Percentiles rank a stretch among this genome's conserved stretches.
phyloP scores from a whole-genome alignment of 2,113 vertebrate genomes.

The Brachyhypopomus occidentalis region DNA sequence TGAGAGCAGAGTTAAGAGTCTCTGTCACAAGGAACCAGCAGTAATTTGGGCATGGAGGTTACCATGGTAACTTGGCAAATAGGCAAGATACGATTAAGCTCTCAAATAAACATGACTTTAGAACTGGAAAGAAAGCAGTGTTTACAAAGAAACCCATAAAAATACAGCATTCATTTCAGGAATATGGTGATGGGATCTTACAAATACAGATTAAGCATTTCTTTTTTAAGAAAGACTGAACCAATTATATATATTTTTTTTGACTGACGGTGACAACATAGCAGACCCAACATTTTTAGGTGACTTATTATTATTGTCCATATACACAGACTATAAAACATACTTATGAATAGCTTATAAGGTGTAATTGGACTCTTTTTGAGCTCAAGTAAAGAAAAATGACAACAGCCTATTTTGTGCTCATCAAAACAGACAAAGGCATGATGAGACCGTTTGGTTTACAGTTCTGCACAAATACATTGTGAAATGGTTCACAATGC shows the following conservation, averaged over 20 bases:
- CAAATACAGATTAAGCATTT: not conserved
- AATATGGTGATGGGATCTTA: not conserved
- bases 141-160: not conserved
- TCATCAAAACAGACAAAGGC: not conserved
- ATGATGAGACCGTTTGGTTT: not conserved
- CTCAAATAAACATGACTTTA: slow-evolving; percentile 68
- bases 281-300: not conserved
- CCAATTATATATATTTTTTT: not conserved
- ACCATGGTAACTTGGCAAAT: slow-evolving; percentile 76
- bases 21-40: slow-evolving; percentile 50
- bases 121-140: slow-evolving; percentile 14
- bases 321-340: not conserved
- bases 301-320: not conserved
- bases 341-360: not conserved
- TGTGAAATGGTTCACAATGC: too few species aligned
- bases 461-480: not conserved
- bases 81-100: slow-evolving; percentile 68
- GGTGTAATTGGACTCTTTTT: not conserved
- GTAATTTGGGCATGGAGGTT: slow-evolving; percentile 71
- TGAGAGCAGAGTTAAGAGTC: slow-evolving; percentile 14
- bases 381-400: not conserved
- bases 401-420: not conserved
- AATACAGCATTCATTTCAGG: not conserved
- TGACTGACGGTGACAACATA: not conserved
- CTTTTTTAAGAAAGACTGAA: not conserved